A percentile compares a stretch with the other conserved stretches of the same genome.
Evolutionary conservation across 92 coral and sea anemone species (phyloP).

Genomic region (Montipora capitata): DNA sequence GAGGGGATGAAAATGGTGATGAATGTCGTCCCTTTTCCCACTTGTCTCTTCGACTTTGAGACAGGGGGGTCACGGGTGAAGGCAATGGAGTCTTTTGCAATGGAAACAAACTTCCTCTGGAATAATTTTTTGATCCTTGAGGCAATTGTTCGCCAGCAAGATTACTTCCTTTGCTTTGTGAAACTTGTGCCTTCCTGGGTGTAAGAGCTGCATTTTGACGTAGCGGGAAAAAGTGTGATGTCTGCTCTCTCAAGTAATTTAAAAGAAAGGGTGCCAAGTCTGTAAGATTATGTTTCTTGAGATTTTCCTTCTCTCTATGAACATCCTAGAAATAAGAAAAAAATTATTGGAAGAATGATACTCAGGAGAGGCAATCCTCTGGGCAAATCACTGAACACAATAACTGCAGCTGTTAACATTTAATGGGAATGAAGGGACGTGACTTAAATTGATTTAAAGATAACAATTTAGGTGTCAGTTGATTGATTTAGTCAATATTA

Average conservation of each 20-base stretch:
- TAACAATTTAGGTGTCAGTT: no score
- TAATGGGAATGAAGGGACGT: no score
- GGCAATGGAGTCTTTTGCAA: slow-evolving; percentile 79
- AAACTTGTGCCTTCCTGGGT: slow-evolving; percentile 76
- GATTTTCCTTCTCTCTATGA: neutral
- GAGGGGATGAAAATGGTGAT: slow-evolving; percentile 82
- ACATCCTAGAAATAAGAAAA: neutral
- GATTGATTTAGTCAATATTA: no score
- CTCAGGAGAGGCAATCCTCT: neutral
- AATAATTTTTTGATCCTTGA: slow-evolving; percentile 53
- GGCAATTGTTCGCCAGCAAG: slow-evolving; percentile 23
- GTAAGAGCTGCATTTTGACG: slow-evolving; percentile 84
- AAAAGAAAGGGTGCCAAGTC: slow-evolving; percentile 93
- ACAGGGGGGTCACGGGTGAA: slow-evolving; percentile 25
- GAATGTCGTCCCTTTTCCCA: slow-evolving; percentile 48
- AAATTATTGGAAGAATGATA: neutral
- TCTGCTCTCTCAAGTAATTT: slow-evolving; percentile 92
- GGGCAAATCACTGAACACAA: no score
- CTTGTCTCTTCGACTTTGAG: slow-evolving; percentile 64
- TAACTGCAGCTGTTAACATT: no score
- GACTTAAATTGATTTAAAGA: no score
- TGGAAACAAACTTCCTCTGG: slow-evolving; percentile 80
- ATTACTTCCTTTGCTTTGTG: slow-evolving; percentile 43
- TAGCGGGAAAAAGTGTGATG: slow-evolving; percentile 85
- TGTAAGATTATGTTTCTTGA: slow-evolving; percentile 15